Percentiles rank a stretch among this genome's conserved stretches.
phyloP scores from a whole-genome alignment of 2,888 invertebrate species.

The Diadegma fenestrale region DNA sequence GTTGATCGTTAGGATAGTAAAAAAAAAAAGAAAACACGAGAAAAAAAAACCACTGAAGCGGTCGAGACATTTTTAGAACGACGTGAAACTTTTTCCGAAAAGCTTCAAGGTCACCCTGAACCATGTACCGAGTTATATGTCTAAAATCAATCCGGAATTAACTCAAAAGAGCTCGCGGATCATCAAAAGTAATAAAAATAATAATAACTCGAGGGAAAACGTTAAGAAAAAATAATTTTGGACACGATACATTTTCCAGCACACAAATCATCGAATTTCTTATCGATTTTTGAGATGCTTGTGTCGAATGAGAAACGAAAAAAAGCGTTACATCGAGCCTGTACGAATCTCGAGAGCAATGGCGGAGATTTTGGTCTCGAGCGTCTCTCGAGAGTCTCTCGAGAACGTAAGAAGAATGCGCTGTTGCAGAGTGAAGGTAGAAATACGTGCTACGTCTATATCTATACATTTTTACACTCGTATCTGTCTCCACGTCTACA shows the following conservation, averaged over 20 bases:
- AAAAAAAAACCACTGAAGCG: not conserved
- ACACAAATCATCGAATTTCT: not conserved
- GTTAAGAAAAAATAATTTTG: not conserved
- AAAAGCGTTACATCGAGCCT: conserved; percentile 2
- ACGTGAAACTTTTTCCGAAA: conserved; percentile 13
- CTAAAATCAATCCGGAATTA: not conserved
- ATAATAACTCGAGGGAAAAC: not conserved
- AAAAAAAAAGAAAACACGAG: not conserved
- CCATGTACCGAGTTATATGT: not conserved
- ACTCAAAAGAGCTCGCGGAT: not conserved
- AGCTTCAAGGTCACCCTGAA: conserved; percentile 20
- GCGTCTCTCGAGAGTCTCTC: conserved; percentile 39
- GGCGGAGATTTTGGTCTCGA: conserved; percentile 46
- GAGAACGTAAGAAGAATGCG: conserved; percentile 52
- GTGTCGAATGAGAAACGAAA: not conserved
- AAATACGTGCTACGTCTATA: conserved; percentile 33
- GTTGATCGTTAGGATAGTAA: not conserved
- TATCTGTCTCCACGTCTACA: not conserved
- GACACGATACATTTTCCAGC: not conserved
- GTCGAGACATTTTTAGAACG: not conserved
- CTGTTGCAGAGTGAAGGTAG: conserved; percentile 54
- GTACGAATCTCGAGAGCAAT: conserved; percentile 44
- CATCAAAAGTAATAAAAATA: not conserved
- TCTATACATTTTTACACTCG: not conserved
- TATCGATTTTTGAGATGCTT: too few species aligned